Evolutionary conservation across 2,888 invertebrate genomes (phyloP).

Genomic region (Hemithea aestivaria): DNA sequence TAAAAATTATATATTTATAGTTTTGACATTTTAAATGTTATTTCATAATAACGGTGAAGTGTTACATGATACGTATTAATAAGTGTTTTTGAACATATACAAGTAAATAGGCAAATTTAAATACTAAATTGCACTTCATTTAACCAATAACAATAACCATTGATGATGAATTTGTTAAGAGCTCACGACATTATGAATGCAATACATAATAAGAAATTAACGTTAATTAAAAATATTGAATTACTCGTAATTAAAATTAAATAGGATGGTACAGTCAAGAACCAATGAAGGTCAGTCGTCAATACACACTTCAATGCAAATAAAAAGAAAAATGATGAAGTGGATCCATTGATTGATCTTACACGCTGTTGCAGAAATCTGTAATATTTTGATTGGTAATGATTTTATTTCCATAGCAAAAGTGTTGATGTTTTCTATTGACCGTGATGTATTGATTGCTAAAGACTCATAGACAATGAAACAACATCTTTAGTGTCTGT

Average conservation of each 20-base stretch:
- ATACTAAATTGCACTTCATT: too few species aligned
- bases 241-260: conserved; percentile 11
- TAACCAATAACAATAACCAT: conserved; percentile 9
- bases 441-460: conserved; percentile 2
- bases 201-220: background rate
- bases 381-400: too few species aligned
- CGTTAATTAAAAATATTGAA: background rate
- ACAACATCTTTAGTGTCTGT: conserved; percentile 11
- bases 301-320: conserved; percentile 2
- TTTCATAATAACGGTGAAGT: too few species aligned
- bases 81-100: too few species aligned
- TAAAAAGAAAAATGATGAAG: too few species aligned
- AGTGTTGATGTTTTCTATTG: conserved; percentile 6
- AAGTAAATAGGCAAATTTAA: too few species aligned
- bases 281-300: conserved; percentile 1
- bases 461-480: conserved; percentile 7
- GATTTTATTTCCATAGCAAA: conserved; percentile 7
- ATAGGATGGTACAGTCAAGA: conserved; percentile 4
- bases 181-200: conserved; percentile 1
- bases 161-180: conserved; percentile 7
- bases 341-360: conserved; percentile 6
- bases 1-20: too few species aligned
- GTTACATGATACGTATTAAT: too few species aligned
- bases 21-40: too few species aligned
- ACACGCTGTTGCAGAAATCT: too few species aligned